These are phyloP conservation scores for Saxicola maurus DNA, from an alignment of 2,797 vertebrate species.

Conservation along the genomic window DNA sequence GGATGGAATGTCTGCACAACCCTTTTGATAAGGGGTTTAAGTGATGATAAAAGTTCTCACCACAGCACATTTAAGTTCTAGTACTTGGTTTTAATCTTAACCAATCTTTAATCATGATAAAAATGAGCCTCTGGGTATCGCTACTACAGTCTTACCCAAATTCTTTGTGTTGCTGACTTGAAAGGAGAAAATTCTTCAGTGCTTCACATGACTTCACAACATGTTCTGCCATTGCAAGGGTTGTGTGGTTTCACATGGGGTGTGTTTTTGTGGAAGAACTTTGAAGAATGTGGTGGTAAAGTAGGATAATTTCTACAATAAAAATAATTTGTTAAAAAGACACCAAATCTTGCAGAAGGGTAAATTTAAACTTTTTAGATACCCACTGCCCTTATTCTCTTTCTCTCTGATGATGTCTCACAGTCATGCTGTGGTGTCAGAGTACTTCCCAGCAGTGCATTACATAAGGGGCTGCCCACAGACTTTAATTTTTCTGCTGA, in stretches of 20 bases:
- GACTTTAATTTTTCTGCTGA: not conserved
- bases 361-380: not conserved
- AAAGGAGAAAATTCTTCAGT: not conserved
- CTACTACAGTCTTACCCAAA: not conserved
- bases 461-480: not conserved
- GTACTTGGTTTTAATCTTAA: not conserved
- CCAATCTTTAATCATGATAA: not conserved
- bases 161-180: not conserved
- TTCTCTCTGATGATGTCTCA: not conserved
- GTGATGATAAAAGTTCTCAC: not conserved
- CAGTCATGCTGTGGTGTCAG: not conserved
- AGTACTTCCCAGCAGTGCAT: not conserved
- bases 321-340: not conserved
- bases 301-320: not conserved
- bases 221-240: fast-evolving
- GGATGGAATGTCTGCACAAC: not conserved
- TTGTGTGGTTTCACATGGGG: not conserved
- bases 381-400: not conserved
- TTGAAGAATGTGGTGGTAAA: not conserved
- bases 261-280: not conserved
- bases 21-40: not conserved
- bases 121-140: not conserved
- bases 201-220: not conserved
- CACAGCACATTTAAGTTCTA: not conserved
- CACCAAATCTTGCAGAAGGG: not conserved